Conservation (phyloP, 2,888 invertebrate species). For the Molanna angustata region DNA sequence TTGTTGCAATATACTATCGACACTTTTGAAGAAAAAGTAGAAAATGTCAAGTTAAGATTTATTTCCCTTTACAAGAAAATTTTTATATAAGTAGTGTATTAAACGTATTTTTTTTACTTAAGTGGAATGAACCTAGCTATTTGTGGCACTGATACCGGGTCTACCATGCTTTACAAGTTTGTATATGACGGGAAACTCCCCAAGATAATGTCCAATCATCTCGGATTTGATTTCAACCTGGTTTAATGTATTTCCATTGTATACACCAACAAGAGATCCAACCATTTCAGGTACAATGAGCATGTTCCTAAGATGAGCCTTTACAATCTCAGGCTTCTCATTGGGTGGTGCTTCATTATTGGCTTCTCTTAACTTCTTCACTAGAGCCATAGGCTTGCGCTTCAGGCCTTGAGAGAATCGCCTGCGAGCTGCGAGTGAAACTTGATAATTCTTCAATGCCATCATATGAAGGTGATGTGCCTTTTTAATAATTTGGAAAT, state of each 20-base stretch:
- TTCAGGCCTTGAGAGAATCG: slow-evolving; percentile 93
- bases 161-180: slow-evolving; percentile 89
- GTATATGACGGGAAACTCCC: slow-evolving; percentile 85
- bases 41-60: no score
- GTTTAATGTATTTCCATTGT: slow-evolving; percentile 82
- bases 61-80: no score
- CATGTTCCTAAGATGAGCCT: slow-evolving; percentile 85
- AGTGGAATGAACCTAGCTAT: no score
- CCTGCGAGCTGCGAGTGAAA: no score
- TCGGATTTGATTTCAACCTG: slow-evolving; percentile 75
- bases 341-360: slow-evolving; percentile 74
- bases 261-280: slow-evolving; percentile 81
- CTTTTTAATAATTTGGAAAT: no score
- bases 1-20: no score
- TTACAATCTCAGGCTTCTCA: slow-evolving; percentile 84
- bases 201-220: slow-evolving; percentile 88
- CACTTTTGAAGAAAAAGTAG: no score
- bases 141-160: slow-evolving; percentile 92
- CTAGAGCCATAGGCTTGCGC: slow-evolving; percentile 76
- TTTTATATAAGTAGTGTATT: no score
- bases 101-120: no score
- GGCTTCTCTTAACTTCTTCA: slow-evolving; percentile 78
- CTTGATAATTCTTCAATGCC: no score
- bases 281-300: slow-evolving; percentile 89
- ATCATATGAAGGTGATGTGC: no score